Evolutionary conservation across 2,113 vertebrate species (phyloP).

Genomic region (Tonatia bakeri): DNA sequence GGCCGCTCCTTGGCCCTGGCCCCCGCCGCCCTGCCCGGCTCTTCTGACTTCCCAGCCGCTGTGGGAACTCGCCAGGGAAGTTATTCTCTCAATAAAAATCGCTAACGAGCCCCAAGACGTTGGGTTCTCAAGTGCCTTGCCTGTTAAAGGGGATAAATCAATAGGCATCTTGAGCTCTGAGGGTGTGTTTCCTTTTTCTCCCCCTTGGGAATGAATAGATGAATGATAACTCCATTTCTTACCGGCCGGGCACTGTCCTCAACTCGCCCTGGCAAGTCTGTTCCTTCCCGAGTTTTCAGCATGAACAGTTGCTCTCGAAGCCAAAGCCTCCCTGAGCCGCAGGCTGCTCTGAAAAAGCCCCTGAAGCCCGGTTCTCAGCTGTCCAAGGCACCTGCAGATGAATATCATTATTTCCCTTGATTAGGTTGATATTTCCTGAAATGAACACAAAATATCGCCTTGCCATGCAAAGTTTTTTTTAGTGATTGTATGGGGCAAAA

Average conservation of each 20-base stretch:
- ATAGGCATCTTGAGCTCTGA: neutral
- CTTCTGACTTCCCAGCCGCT: neutral
- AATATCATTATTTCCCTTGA: neutral
- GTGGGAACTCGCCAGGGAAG: slow-evolving; percentile 13
- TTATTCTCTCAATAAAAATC: slow-evolving; percentile 1
- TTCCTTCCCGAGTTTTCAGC: neutral
- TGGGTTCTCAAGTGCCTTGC: neutral
- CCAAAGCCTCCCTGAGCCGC: too few species aligned
- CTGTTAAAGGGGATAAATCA: slow-evolving; percentile 10
- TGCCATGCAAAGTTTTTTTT: neutral
- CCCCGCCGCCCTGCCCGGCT: neutral
- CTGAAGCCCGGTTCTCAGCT: fast-evolving
- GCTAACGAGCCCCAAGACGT: neutral
- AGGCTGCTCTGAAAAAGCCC: neutral
- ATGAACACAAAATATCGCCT: neutral
- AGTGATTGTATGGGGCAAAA: neutral
- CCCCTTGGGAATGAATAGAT: neutral
- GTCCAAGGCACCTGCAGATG: neutral
- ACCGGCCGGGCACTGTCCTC: neutral
- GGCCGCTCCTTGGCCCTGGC: neutral
- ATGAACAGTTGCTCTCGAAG: fast-evolving
- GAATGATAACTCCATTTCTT: neutral
- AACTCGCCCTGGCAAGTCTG: neutral
- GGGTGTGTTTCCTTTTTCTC: neutral
- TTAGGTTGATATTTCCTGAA: neutral